Evolutionary conservation across 2,113 vertebrate species (phyloP).

Genomic region (Tonatia bakeri): DNA sequence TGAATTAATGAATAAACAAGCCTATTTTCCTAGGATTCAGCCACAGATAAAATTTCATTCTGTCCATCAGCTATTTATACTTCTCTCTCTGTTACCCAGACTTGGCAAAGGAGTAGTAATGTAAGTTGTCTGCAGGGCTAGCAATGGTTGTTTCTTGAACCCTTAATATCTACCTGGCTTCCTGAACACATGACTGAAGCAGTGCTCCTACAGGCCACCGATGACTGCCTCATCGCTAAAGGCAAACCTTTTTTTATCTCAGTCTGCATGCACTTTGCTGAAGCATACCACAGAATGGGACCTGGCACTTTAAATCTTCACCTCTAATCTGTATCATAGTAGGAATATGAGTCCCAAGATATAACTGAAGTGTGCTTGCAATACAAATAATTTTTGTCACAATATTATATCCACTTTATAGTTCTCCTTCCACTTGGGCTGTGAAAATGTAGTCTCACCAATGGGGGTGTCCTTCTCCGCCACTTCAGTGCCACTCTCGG

Average conservation of each 20-base stretch:
- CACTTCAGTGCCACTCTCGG: background rate
- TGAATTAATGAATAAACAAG: background rate
- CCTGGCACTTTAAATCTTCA: background rate
- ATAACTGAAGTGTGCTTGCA: background rate
- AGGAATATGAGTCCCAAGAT: background rate
- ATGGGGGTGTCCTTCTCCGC: background rate
- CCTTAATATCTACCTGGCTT: background rate
- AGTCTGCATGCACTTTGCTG: background rate
- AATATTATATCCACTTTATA: background rate
- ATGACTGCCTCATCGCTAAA: background rate
- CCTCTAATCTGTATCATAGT: background rate
- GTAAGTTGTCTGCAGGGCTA: background rate
- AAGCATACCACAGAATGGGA: background rate
- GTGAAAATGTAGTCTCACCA: background rate
- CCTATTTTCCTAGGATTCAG: background rate
- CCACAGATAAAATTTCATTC: conserved; percentile 10
- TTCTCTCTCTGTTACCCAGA: background rate
- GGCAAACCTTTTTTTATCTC: background rate
- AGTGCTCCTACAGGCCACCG: background rate
- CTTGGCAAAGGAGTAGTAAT: background rate
- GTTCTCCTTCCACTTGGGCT: background rate
- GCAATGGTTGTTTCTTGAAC: background rate
- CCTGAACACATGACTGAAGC: background rate
- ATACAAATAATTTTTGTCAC: background rate
- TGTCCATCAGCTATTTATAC: conserved; percentile 12